Conservation (phyloP, 2,888 invertebrate genomes). For the Calameuta filiformis region DNA sequence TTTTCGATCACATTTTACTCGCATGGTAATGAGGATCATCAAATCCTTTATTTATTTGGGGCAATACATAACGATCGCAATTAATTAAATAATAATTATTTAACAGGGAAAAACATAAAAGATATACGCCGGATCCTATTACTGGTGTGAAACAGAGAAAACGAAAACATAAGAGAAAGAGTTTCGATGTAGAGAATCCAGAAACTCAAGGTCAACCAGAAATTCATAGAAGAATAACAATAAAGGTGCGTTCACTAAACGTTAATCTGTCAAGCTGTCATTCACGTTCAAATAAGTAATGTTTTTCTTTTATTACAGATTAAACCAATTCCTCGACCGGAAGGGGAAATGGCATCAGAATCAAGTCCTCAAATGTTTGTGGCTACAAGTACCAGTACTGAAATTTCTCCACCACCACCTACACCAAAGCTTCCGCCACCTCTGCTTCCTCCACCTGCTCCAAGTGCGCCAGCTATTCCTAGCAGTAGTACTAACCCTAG, state of each 20-base stretch:
- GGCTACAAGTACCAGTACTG: constrained; percentile 61
- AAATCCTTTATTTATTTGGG: no score
- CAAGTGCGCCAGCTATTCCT: constrained; percentile 26
- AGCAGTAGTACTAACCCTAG: constrained; percentile 30
- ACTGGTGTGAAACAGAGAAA: constrained; percentile 76
- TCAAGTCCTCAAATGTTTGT: constrained; percentile 81
- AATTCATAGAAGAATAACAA: constrained; percentile 80
- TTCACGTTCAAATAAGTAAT: not conserved
- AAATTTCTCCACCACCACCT: constrained; percentile 57
- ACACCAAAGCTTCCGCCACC: constrained; percentile 42
- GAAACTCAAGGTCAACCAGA: constrained; percentile 65
- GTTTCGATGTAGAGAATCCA: constrained; percentile 72
- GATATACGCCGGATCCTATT: constrained; percentile 79
- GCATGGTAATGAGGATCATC: not conserved
- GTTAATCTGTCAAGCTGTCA: not conserved
- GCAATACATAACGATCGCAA: not conserved
- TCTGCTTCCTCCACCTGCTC: constrained; percentile 38
- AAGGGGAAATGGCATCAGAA: constrained; percentile 73
- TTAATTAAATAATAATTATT: not conserved
- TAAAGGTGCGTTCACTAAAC: constrained; percentile 71
- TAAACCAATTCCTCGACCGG: constrained; percentile 82
- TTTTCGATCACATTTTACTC: not conserved
- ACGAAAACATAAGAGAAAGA: constrained; percentile 84
- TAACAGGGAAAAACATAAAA: constrained; percentile 76
- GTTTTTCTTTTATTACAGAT: constrained; percentile 68